A percentile compares a stretch with the other conserved stretches of the same genome.
These are phyloP conservation scores for Cabera pusaria DNA, from an alignment of 2,888 invertebrate genomes.

Conservation along the genomic window DNA sequence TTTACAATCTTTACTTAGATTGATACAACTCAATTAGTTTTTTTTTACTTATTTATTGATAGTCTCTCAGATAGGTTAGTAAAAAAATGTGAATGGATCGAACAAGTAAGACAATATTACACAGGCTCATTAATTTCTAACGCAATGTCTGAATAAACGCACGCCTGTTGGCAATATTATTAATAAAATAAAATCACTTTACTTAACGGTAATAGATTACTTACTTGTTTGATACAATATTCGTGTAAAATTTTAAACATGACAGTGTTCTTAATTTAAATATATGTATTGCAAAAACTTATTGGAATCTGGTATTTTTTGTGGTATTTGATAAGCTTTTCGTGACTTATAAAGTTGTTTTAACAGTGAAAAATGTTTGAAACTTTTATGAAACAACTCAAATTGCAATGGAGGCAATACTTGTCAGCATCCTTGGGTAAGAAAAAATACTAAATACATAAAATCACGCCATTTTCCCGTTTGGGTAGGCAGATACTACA, in stretches of 20 bases:
- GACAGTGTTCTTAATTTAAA: too few relatives aligned
- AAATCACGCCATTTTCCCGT: too few relatives aligned
- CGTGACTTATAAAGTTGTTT: neutral
- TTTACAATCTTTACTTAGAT: constrained; percentile 8
- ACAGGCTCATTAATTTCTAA: constrained; percentile 31
- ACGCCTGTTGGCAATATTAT: constrained; percentile 53
- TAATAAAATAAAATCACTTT: too few relatives aligned
- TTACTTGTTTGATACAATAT: too few relatives aligned
- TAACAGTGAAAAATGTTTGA: too few relatives aligned
- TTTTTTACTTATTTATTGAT: constrained; percentile 13
- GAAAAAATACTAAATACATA: constrained; percentile 16
- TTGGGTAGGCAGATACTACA: too few relatives aligned
- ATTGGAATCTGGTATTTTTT: too few relatives aligned
- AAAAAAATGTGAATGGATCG: constrained; percentile 59
- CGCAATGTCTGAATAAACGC: constrained; percentile 46
- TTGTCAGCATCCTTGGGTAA: constrained; percentile 74
- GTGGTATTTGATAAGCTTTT: too few relatives aligned
- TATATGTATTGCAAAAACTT: too few relatives aligned
- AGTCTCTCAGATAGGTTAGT: constrained; percentile 13
- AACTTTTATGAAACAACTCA: constrained; percentile 49
- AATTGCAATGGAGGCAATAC: constrained; percentile 75
- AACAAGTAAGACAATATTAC: constrained; percentile 38
- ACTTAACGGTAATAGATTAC: too few relatives aligned
- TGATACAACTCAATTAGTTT: constrained; percentile 28
- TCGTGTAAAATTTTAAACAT: too few relatives aligned